Conservation (phyloP, 2,797 vertebrate genomes). For the Cottoperca gobio region DNA sequence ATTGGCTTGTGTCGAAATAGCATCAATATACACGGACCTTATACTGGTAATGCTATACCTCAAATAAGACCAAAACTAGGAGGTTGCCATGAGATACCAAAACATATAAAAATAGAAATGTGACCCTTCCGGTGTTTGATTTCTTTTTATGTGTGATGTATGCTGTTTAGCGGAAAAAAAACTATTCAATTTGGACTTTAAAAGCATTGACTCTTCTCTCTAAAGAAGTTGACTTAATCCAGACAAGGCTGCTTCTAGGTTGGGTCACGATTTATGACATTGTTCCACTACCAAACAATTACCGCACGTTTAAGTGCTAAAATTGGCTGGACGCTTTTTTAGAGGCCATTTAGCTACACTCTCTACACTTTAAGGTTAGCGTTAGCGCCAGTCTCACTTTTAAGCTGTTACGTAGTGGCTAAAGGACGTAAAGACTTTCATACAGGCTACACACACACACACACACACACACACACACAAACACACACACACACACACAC, state of each 20-base stretch:
- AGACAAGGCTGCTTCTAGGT: not conserved
- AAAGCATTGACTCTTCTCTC: not conserved
- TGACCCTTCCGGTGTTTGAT: not conserved
- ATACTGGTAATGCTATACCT: not conserved
- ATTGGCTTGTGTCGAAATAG: not conserved
- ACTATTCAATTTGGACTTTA: not conserved
- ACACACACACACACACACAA: too few species aligned
- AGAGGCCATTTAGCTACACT: not conserved
- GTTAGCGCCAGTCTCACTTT: not conserved
- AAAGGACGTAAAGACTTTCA: not conserved
- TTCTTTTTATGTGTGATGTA: too few species aligned
- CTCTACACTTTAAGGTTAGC: not conserved
- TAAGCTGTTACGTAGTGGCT: not conserved
- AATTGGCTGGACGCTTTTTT: not conserved
- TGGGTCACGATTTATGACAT: conserved; percentile 16
- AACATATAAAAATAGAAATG: not conserved
- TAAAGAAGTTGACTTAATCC: not conserved
- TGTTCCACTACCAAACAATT: not conserved
- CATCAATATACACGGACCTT: not conserved
- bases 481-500: too few species aligned
- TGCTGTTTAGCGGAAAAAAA: not conserved
- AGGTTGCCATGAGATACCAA: not conserved
- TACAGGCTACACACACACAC: too few species aligned
- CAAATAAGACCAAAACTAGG: not conserved
- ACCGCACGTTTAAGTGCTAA: not conserved